These are phyloP conservation scores for Herpailurus yagouaroundi DNA, from an alignment of 2,113 vertebrate genomes.

Conservation along the genomic window DNA sequence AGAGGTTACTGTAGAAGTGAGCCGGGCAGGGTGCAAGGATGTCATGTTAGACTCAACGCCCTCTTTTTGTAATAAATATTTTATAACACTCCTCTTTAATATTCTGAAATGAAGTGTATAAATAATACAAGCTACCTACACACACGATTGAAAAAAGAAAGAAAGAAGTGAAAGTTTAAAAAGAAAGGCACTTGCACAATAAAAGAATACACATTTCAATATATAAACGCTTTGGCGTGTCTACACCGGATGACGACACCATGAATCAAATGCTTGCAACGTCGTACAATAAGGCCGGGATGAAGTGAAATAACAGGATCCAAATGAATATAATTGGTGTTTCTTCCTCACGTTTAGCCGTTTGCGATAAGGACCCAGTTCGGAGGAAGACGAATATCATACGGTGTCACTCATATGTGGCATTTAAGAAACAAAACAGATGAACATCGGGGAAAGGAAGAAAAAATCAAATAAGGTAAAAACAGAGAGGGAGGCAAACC, in stretches of 20 bases:
- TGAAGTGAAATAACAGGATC: neutral
- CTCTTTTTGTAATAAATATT: conserved; percentile 3
- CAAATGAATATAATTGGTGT: neutral
- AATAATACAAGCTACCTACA: neutral
- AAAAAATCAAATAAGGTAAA: too few relatives aligned
- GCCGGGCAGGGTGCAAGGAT: neutral
- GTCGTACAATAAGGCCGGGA: neutral
- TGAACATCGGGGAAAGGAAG: too few relatives aligned
- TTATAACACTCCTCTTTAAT: conserved; percentile 22
- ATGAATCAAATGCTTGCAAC: conserved; percentile 28
- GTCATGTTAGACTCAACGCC: neutral
- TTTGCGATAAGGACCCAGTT: neutral
- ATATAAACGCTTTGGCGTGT: conserved; percentile 17
- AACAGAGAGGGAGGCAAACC: too few relatives aligned
- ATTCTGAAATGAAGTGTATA: conserved; percentile 29
- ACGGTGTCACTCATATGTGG: too few relatives aligned
- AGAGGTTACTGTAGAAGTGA: neutral
- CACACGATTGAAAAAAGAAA: conserved; percentile 8
- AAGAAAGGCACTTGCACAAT: neutral
- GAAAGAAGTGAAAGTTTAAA: conserved; percentile 34
- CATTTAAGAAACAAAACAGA: too few relatives aligned
- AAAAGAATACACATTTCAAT: conserved; percentile 42
- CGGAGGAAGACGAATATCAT: too few relatives aligned
- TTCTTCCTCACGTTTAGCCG: conserved; percentile 28
- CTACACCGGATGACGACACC: neutral